phyloP scores from a whole-genome alignment of 2,888 invertebrate species.

The Chirona hameri region DNA sequence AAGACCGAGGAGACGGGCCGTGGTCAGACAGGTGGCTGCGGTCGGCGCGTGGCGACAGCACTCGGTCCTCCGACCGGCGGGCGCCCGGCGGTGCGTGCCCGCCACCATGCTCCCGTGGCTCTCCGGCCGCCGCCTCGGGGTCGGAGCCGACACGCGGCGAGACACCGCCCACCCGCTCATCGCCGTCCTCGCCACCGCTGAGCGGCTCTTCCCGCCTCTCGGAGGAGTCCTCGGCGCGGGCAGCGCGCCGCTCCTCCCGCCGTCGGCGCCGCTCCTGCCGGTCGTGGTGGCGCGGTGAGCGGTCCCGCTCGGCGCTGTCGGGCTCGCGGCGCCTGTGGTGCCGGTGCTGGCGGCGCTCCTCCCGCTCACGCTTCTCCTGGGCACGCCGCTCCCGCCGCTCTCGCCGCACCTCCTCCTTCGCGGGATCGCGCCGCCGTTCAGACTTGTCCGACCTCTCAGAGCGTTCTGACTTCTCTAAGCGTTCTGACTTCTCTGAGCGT shows the following conservation, averaged over 20 bases:
- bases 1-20: too few relatives aligned
- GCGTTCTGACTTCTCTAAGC: neutral
- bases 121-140: too few relatives aligned
- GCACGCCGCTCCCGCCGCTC: neutral
- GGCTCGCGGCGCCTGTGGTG: constrained; percentile 22
- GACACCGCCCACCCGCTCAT: neutral
- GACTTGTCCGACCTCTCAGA: neutral
- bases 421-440: neutral
- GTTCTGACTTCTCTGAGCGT: neutral
- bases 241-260: constrained; percentile 30
- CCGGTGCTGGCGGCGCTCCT: neutral
- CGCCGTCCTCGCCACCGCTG: constrained; percentile 28
- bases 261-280: constrained; percentile 24
- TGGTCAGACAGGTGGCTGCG: too few relatives aligned
- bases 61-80: too few relatives aligned
- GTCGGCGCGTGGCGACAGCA: too few relatives aligned
- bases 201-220: constrained; percentile 26
- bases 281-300: constrained; percentile 13
- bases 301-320: constrained; percentile 1
- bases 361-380: neutral
- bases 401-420: neutral
- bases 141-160: neutral
- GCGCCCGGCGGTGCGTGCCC: too few relatives aligned
- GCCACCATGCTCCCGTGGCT: too few relatives aligned
- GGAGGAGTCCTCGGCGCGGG: constrained; percentile 12